These are phyloP conservation scores for Catajapyx aquilonaris DNA, from an alignment of 1,140 invertebrate genomes.

Conservation along the genomic window DNA sequence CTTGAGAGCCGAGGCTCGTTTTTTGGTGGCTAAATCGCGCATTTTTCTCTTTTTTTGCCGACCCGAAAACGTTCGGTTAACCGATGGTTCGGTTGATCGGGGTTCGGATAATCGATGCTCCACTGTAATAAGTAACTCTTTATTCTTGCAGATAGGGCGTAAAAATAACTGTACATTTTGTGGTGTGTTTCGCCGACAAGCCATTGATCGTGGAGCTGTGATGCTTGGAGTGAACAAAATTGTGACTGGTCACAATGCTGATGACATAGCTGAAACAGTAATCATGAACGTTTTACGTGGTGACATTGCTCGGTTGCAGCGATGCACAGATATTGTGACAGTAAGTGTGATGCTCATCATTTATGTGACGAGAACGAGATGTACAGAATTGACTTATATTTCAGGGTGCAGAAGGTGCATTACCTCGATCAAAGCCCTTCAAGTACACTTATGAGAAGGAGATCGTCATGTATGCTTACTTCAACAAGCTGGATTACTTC, in stretches of 20 bases:
- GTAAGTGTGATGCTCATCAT: too few species aligned
- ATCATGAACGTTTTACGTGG: slow-evolving; percentile 95
- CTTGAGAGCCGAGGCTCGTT: too few species aligned
- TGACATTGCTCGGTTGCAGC: slow-evolving; percentile 76
- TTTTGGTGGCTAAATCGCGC: too few species aligned
- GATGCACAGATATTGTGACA: slow-evolving; percentile 76
- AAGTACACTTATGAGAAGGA: slow-evolving; percentile 99
- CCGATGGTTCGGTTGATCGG: too few species aligned
- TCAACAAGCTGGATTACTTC: slow-evolving; percentile 94
- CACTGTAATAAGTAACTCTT: too few species aligned
- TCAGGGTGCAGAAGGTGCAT: too few species aligned
- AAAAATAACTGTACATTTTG: slow-evolving; percentile 99
- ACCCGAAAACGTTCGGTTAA: too few species aligned
- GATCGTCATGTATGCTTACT: slow-evolving; percentile 99
- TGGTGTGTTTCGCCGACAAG: slow-evolving; percentile 90
- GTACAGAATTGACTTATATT: too few species aligned
- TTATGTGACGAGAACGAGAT: too few species aligned
- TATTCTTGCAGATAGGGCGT: slow-evolving; percentile 63
- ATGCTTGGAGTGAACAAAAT: slow-evolving; percentile 75
- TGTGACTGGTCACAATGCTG: slow-evolving; percentile 97
- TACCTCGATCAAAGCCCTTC: slow-evolving; percentile 88
- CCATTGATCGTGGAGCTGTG: slow-evolving; percentile 80
- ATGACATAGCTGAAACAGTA: slow-evolving; percentile 97
- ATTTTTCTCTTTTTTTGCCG: too few species aligned
- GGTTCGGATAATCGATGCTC: too few species aligned